Percentiles rank a stretch among this genome's conserved stretches.
phyloP scores from a whole-genome alignment of 2,888 invertebrate genomes.

The Beris chalybata region DNA sequence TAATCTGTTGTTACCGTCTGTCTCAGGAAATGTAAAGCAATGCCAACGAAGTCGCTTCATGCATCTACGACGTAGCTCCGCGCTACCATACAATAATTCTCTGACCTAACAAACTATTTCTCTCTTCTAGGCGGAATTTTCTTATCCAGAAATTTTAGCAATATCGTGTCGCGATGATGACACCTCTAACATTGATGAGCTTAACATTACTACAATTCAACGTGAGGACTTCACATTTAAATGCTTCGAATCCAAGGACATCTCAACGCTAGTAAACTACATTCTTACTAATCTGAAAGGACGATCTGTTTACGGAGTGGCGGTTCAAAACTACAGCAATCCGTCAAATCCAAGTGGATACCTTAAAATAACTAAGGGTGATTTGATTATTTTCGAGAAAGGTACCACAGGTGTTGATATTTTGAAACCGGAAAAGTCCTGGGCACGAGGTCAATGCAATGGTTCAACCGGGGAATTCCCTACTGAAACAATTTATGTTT shows the following conservation, averaged over 20 bases:
- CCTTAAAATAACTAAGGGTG: constrained; percentile 69
- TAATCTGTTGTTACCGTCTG: too few species aligned
- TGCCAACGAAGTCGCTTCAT: too few species aligned
- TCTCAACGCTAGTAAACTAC: constrained; percentile 78
- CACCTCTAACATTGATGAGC: constrained; percentile 62
- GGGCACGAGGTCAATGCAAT: constrained; percentile 73
- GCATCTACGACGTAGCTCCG: too few species aligned
- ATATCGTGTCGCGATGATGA: constrained; percentile 60
- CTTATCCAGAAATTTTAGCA: constrained; percentile 83
- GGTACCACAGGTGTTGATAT: constrained; percentile 75
- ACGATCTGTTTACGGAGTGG: constrained; percentile 82
- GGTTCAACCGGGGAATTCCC: constrained; percentile 80
- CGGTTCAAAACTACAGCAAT: constrained; percentile 62
- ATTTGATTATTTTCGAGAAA: constrained; percentile 78
- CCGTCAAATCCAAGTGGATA: constrained; percentile 62
- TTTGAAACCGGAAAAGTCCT: constrained; percentile 63
- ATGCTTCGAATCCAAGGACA: constrained; percentile 84
- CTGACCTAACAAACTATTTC: background rate
- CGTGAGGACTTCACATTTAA: constrained; percentile 90
- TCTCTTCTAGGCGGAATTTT: constrained; percentile 65
- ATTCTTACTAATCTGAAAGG: constrained; percentile 85
- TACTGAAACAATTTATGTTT: constrained; percentile 80
- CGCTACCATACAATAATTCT: too few species aligned
- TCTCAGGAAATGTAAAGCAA: too few species aligned
- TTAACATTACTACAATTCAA: constrained; percentile 80